Conservation (phyloP, 2,113 vertebrate genomes). For the Melanerpes aurifrons region DNA sequence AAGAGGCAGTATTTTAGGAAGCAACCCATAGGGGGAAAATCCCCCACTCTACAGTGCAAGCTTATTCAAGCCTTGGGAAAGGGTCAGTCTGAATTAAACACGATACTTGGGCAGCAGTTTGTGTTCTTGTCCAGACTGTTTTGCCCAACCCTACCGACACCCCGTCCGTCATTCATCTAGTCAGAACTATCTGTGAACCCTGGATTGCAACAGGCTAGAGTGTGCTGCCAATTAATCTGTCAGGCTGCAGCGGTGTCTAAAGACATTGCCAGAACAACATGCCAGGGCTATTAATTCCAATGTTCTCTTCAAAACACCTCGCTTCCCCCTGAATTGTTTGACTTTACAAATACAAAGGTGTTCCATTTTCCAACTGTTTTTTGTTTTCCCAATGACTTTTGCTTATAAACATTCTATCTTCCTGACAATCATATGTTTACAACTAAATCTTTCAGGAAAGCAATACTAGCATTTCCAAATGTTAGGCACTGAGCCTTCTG, state of each 20-base stretch:
- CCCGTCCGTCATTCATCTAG: constrained; percentile 21
- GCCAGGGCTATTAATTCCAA: constrained; percentile 54
- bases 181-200: constrained; percentile 61
- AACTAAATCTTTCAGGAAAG: constrained; percentile 41
- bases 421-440: constrained; percentile 48
- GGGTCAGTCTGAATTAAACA: constrained; percentile 3
- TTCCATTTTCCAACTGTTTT: constrained; percentile 51
- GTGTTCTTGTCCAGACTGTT: constrained; percentile 39
- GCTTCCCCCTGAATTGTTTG: background rate
- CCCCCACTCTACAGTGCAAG: background rate
- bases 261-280: constrained; percentile 49
- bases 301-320: constrained; percentile 45
- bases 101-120: constrained; percentile 9
- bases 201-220: constrained; percentile 60
- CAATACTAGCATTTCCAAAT: constrained; percentile 50
- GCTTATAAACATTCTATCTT: constrained; percentile 30
- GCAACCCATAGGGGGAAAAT: background rate
- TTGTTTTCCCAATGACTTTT: constrained; percentile 45
- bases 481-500: constrained; percentile 27
- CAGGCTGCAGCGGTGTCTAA: constrained; percentile 35
- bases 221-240: constrained; percentile 57
- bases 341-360: constrained; percentile 53
- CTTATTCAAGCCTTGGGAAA: constrained; percentile 4
- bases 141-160: constrained; percentile 32
- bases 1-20: background rate